phyloP scores from a whole-genome alignment of 2,797 vertebrate species.

The Notolabrus celidotus region DNA sequence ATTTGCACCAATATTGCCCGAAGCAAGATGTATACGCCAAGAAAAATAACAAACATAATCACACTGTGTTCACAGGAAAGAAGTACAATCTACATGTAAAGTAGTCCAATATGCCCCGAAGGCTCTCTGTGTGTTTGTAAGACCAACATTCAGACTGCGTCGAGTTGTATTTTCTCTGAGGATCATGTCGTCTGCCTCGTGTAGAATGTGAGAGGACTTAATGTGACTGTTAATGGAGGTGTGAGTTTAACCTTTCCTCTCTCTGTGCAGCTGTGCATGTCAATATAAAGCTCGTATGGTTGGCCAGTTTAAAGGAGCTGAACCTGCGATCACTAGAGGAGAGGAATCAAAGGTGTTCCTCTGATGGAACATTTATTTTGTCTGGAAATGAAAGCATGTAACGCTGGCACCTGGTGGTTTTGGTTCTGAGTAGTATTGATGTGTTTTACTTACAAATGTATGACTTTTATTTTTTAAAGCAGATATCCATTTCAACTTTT shows the following conservation, averaged over 20 bases:
- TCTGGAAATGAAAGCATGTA: conserved; percentile 4
- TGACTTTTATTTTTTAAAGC: too few relatives aligned
- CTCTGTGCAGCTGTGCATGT: neutral
- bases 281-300: neutral
- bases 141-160: neutral
- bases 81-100: conserved; percentile 8
- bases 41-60: conserved; percentile 19
- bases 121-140: neutral
- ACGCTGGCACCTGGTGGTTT: conserved; percentile 4
- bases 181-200: neutral
- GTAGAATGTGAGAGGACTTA: neutral
- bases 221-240: neutral
- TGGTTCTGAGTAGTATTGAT: neutral
- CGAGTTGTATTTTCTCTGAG: neutral
- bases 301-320: conserved; percentile 4
- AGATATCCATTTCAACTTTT: too few relatives aligned
- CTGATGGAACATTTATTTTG: conserved; percentile 15
- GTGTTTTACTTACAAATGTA: too few relatives aligned
- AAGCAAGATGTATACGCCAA: conserved; percentile 4
- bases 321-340: conserved; percentile 14
- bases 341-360: conserved; percentile 20
- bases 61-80: neutral
- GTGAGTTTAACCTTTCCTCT: neutral
- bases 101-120: neutral
- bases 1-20: neutral